phyloP scores from a whole-genome alignment of 2,797 vertebrate genomes.

The Neoniphon sammara region DNA sequence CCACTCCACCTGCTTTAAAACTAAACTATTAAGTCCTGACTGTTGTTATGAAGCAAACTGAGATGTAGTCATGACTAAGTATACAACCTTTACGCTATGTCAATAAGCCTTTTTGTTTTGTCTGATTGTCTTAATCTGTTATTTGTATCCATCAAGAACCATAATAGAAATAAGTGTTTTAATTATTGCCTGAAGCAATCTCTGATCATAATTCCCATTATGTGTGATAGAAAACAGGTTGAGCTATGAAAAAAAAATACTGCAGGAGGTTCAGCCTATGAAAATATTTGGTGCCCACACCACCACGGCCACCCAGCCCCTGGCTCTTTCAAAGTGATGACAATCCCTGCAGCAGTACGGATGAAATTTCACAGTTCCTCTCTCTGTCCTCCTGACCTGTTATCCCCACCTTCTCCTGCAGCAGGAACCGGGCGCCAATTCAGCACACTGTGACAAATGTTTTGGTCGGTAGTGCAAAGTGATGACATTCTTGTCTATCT shows the following conservation, averaged over 20 bases:
- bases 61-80: too few species aligned
- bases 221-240: slow-evolving; percentile 53
- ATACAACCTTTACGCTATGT: too few species aligned
- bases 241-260: slow-evolving; percentile 40
- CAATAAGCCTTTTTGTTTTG: too few species aligned
- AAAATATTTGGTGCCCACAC: slow-evolving; percentile 40
- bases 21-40: slow-evolving; percentile 32
- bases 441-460: slow-evolving; percentile 55
- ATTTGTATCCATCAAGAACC: too few species aligned
- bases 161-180: too few species aligned
- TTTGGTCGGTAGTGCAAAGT: slow-evolving; percentile 36
- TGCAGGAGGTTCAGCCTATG: slow-evolving; percentile 31
- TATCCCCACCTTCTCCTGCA: slow-evolving; percentile 37
- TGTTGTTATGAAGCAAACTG: too few species aligned
- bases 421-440: slow-evolving; percentile 33
- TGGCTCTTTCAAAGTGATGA: slow-evolving; percentile 45
- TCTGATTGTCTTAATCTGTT: too few species aligned
- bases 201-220: slow-evolving; percentile 47
- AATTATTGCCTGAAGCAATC: slow-evolving; percentile 23
- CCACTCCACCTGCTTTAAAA: slow-evolving; percentile 35
- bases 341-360: slow-evolving; percentile 49
- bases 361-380: slow-evolving; percentile 66
- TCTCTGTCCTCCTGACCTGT: slow-evolving; percentile 31
- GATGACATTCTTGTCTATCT: slow-evolving; percentile 50
- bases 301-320: neutral